A percentile compares a stretch with the other conserved stretches of the same genome.
Evolutionary conservation across 1,140 invertebrate species (phyloP).

Genomic region (Asobara japonica): DNA sequence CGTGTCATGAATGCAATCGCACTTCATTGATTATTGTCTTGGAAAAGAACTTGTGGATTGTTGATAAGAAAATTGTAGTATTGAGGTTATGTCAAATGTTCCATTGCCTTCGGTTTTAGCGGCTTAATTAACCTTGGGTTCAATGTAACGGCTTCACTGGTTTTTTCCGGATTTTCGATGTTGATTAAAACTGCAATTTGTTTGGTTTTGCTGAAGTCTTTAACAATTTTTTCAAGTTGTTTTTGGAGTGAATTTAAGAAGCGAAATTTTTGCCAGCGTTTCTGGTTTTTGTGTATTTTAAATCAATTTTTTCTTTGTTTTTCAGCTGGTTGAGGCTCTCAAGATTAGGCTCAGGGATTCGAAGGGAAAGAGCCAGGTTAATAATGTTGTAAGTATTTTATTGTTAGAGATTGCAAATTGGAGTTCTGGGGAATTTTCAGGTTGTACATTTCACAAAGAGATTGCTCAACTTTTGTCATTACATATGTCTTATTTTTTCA

Average conservation of each 20-base stretch:
- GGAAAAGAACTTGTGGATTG: not conserved
- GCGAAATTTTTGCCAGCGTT: no score
- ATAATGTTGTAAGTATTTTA: slow-evolving; percentile 48
- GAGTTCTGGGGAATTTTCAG: no score
- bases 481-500: no score
- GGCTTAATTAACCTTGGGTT: slow-evolving; percentile 2
- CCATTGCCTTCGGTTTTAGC: slow-evolving; percentile 7
- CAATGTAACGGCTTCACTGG: not conserved
- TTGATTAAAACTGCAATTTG: slow-evolving; percentile 13
- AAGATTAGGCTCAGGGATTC: slow-evolving; percentile 72
- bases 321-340: slow-evolving; percentile 78
- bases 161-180: not conserved
- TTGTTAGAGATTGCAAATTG: no score
- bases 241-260: no score
- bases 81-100: slow-evolving; percentile 32
- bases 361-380: slow-evolving; percentile 49
- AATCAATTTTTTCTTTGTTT: no score
- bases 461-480: no score
- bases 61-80: not conserved
- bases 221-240: no score
- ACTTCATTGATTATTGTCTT: not conserved
- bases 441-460: no score
- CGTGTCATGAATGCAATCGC: not conserved
- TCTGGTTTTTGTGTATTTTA: no score
- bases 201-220: no score